These are phyloP conservation scores for Matsumyia berberina DNA, from an alignment of 2,888 invertebrate genomes.

Conservation along the genomic window DNA sequence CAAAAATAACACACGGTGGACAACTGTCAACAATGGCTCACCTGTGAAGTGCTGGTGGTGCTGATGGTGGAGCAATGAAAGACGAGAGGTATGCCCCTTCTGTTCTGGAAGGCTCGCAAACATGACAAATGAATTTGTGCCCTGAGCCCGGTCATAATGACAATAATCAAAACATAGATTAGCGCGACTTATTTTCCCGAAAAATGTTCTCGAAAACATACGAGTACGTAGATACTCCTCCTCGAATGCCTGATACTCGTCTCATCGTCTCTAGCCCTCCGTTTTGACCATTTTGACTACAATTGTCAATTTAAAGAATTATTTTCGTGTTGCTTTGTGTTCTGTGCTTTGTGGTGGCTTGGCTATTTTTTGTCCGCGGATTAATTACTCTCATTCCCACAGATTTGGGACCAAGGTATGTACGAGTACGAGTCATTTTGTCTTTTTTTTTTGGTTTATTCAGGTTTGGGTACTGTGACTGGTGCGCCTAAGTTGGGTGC, in stretches of 20 bases:
- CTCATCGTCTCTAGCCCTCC: constrained; percentile 22
- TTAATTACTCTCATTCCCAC: constrained; percentile 74
- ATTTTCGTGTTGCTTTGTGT: constrained; percentile 24
- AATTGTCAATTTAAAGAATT: constrained; percentile 73
- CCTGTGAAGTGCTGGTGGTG: constrained; percentile 65
- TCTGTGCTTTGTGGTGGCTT: constrained; percentile 45
- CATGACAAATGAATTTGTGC: constrained; percentile 65
- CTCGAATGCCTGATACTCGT: constrained; percentile 7
- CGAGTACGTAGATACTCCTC: constrained; percentile 17
- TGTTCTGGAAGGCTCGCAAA: constrained; percentile 67
- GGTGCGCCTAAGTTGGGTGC: constrained; percentile 56
- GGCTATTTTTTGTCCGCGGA: constrained; percentile 50
- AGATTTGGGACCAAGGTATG: constrained; percentile 44
- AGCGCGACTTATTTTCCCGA: constrained; percentile 60
- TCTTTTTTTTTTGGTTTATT: constrained; percentile 8
- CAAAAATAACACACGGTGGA: constrained; percentile 71
- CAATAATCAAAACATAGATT: constrained; percentile 73
- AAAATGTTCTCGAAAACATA: constrained; percentile 51
- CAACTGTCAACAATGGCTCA: constrained; percentile 76
- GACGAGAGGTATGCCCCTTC: not conserved
- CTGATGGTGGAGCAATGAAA: not conserved
- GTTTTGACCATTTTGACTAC: constrained; percentile 58
- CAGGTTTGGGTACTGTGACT: constrained; percentile 34
- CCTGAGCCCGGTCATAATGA: constrained; percentile 60
- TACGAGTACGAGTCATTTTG: constrained; percentile 3